phyloP scores from a whole-genome alignment of 2,797 vertebrate species.

The Xiphophorus birchmanni region DNA sequence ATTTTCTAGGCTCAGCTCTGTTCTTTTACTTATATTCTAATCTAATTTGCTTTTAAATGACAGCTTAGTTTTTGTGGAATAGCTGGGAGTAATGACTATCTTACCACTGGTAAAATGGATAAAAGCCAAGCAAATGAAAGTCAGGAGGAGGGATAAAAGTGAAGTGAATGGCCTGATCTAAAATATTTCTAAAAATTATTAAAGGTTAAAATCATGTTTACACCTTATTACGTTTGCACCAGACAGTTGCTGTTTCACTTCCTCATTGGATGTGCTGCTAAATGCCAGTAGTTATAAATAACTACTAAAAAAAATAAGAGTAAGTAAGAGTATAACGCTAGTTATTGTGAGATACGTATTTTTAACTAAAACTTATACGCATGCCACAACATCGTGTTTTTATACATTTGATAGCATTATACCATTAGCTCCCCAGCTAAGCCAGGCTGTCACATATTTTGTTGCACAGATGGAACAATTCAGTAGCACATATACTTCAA shows the following conservation, averaged over 20 bases:
- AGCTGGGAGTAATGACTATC: background rate
- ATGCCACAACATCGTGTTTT: background rate
- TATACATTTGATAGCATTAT: background rate
- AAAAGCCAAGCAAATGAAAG: background rate
- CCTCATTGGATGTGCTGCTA: background rate
- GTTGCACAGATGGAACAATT: too few relatives aligned
- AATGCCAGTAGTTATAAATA: background rate
- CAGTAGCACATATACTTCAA: too few relatives aligned
- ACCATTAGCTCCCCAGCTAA: background rate
- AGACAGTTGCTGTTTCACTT: background rate
- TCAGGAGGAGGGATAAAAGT: background rate
- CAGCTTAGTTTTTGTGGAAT: background rate
- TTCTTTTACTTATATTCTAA: conserved; percentile 40
- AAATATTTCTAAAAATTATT: background rate
- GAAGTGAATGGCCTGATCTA: background rate
- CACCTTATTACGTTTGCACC: background rate
- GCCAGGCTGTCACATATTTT: background rate
- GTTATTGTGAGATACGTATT: background rate
- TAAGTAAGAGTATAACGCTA: background rate
- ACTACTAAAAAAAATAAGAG: too few relatives aligned
- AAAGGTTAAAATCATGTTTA: background rate
- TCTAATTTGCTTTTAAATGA: conserved; percentile 58
- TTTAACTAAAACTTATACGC: background rate
- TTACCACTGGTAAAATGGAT: background rate
- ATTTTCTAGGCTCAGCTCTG: background rate